A percentile compares a stretch with the other conserved stretches of the same genome.
These are phyloP conservation scores for Oryzaephilus surinamensis DNA, from an alignment of 1,140 invertebrate genomes.

Conservation along the genomic window DNA sequence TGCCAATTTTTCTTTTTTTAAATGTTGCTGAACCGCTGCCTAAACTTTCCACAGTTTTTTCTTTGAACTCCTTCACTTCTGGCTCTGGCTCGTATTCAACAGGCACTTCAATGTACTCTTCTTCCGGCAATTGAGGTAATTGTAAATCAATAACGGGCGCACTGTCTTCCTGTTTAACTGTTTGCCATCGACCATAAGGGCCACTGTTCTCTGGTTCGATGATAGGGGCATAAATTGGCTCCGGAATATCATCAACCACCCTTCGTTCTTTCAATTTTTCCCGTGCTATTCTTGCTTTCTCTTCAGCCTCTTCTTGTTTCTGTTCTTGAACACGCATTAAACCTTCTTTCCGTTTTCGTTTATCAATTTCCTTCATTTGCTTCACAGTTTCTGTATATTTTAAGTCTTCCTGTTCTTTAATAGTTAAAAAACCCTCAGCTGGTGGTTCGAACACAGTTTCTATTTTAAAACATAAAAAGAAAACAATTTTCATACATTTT, in stretches of 20 bases:
- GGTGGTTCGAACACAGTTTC: conserved; percentile 56
- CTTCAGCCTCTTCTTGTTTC: conserved; percentile 39
- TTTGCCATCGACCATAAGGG: conserved; percentile 55
- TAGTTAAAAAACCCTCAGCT: conserved; percentile 49
- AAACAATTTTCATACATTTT: no score
- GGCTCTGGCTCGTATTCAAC: conserved; percentile 35
- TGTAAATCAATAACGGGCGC: conserved; percentile 42
- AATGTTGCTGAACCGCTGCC: conserved; percentile 38
- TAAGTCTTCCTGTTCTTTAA: conserved; percentile 48
- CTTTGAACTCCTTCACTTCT: conserved; percentile 47
- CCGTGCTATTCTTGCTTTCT: conserved; percentile 23
- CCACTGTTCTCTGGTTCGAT: conserved; percentile 42
- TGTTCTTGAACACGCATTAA: conserved; percentile 23
- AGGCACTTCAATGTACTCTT: conserved; percentile 30
- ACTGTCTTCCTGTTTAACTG: conserved; percentile 35
- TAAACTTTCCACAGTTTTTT: conserved; percentile 47
- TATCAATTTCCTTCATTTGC: conserved; percentile 43
- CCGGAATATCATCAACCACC: conserved; percentile 23
- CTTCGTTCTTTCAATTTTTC: conserved; percentile 32
- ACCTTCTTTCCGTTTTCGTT: conserved; percentile 38
- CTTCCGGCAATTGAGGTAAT: conserved; percentile 41
- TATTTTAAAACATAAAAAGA: conserved; percentile 25
- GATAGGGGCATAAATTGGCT: conserved; percentile 31
- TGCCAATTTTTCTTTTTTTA: conserved; percentile 54
- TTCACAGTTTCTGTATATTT: conserved; percentile 34